Percentiles rank a stretch among this genome's conserved stretches.
phyloP scores from a whole-genome alignment of 2,797 vertebrate genomes.

The Epinephelus coioides region DNA sequence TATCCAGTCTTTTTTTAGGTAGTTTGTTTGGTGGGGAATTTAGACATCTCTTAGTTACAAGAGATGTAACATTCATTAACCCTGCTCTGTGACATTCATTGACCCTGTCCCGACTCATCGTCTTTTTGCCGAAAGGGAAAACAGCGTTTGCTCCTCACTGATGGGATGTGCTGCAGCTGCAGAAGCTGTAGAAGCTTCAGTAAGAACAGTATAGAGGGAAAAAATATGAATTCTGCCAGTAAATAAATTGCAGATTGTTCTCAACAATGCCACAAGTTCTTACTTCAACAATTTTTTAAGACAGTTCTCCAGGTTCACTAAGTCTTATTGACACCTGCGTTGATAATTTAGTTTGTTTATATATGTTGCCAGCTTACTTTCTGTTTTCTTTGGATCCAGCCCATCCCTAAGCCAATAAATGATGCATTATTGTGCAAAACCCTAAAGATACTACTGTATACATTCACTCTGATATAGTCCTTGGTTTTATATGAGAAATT shows the following conservation, averaged over 20 bases:
- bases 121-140: not conserved
- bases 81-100: not conserved
- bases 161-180: not conserved
- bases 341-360: not conserved
- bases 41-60: not conserved
- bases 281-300: not conserved
- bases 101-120: not conserved
- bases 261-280: not conserved
- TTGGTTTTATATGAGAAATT: slow-evolving; percentile 2
- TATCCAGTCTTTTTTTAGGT: not conserved
- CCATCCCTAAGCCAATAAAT: not conserved
- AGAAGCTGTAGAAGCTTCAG: not conserved
- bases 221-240: not conserved
- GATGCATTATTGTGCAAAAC: not conserved
- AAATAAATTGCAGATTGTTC: not conserved
- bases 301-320: not conserved
- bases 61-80: slow-evolving; percentile 1
- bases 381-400: not conserved
- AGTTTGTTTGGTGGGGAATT: not conserved
- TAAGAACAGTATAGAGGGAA: not conserved
- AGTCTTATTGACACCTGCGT: not conserved
- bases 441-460: not conserved
- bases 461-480: not conserved
- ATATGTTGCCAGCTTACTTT: not conserved
- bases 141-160: not conserved